A percentile compares a stretch with the other conserved stretches of the same genome.
Conservation (phyloP, 2,113 vertebrate species). For the Pogonocichla stellata region DNA sequence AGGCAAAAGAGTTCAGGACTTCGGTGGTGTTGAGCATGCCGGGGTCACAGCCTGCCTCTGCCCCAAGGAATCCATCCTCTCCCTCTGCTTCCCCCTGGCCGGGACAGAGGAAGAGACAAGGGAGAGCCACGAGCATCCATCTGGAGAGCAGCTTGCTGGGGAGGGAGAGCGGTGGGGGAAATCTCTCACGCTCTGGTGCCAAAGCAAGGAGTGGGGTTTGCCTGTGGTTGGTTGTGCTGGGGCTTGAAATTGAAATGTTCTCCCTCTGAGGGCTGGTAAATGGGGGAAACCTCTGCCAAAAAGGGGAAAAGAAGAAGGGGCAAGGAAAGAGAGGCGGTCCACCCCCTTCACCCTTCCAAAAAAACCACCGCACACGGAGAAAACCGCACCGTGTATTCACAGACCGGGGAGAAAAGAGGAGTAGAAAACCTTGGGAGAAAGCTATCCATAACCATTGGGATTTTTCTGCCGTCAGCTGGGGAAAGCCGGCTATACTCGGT, state of each 20-base stretch:
- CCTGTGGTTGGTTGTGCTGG: neutral
- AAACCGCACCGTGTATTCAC: neutral
- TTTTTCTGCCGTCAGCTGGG: slow-evolving; percentile 10
- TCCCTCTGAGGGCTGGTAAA: neutral
- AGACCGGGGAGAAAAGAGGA: neutral
- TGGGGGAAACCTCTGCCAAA: neutral
- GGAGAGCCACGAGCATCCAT: neutral
- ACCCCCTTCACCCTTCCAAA: neutral
- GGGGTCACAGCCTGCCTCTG: neutral
- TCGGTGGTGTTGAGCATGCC: neutral
- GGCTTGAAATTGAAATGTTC: slow-evolving; percentile 27
- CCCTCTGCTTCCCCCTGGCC: neutral
- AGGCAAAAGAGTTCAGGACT: neutral
- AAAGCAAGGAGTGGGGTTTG: neutral
- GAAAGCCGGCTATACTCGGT: slow-evolving; percentile 12
- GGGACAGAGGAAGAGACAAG: neutral
- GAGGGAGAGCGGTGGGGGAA: neutral
- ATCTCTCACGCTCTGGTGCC: slow-evolving; percentile 13
- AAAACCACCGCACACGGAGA: neutral
- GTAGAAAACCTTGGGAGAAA: neutral
- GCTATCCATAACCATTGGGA: neutral
- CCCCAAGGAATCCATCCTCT: neutral
- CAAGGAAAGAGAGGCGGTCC: neutral
- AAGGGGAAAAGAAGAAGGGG: neutral
- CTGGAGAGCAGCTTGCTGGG: slow-evolving; percentile 34